Conservation (phyloP, 2,113 vertebrate genomes). For the Antidorcas marsupialis region DNA sequence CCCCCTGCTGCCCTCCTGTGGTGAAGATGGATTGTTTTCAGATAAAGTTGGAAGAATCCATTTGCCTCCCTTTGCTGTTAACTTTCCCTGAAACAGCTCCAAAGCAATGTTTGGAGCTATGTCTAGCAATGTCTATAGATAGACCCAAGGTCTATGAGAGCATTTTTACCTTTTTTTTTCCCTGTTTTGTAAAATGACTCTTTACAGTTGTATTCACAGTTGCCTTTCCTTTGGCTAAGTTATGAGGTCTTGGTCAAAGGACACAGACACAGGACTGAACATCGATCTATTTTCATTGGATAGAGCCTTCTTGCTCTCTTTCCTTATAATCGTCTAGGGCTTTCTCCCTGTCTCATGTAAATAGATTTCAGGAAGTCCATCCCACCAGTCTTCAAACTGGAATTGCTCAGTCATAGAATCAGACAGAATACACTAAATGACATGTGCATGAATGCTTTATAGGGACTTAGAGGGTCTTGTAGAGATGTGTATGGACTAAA, state of each 20-base stretch:
- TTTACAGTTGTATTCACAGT: neutral
- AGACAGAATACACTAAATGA: neutral
- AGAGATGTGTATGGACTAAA: neutral
- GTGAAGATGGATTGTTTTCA: neutral
- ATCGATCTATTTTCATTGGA: neutral
- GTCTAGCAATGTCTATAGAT: neutral
- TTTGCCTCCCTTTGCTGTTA: neutral
- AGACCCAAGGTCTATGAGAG: neutral
- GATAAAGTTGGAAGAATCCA: neutral
- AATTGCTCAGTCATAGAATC: neutral
- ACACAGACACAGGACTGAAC: neutral
- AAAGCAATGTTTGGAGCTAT: neutral
- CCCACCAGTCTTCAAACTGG: neutral
- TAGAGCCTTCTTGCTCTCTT: neutral
- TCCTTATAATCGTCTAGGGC: neutral
- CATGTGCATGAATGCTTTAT: accelerated
- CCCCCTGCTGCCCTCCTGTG: neutral
- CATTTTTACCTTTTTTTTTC: neutral
- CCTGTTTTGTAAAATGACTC: neutral
- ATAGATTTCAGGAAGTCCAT: neutral
- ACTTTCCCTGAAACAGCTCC: neutral
- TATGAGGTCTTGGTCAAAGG: neutral
- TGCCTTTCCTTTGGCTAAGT: neutral
- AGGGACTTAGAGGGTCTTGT: neutral
- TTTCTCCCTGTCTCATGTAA: neutral